Conservation (phyloP, 2,113 vertebrate species). For the Alouatta palliata region DNA sequence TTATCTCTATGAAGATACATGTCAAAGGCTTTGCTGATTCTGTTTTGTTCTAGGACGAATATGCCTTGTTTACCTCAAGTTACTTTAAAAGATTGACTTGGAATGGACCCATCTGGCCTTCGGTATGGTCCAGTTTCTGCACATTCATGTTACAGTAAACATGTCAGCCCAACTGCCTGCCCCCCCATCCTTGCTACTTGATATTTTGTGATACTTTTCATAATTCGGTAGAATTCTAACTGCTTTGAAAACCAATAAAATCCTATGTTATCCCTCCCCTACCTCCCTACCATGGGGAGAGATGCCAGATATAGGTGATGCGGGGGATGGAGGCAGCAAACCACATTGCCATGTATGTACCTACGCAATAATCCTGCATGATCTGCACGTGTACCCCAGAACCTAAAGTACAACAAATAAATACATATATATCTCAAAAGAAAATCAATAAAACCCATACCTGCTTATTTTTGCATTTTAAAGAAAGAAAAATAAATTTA, state of each 20-base stretch:
- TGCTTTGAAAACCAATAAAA: constrained; percentile 44
- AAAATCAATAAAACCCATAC: constrained; percentile 20
- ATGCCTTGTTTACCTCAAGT: background rate
- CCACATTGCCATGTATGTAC: no score
- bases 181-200: background rate
- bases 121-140: background rate
- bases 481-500: constrained; percentile 63
- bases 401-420: no score
- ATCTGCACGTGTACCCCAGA: no score
- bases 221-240: constrained; percentile 43
- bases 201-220: constrained; percentile 43
- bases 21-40: background rate
- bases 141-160: background rate
- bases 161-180: background rate
- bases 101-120: background rate
- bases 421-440: no score
- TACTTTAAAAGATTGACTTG: background rate
- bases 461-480: constrained; percentile 53
- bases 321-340: no score
- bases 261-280: no score
- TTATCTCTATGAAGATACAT: background rate
- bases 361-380: no score
- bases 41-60: background rate
- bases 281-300: no score
- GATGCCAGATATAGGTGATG: no score